phyloP scores from a whole-genome alignment of 2,113 vertebrate genomes.

The Ceratotherium simum region DNA sequence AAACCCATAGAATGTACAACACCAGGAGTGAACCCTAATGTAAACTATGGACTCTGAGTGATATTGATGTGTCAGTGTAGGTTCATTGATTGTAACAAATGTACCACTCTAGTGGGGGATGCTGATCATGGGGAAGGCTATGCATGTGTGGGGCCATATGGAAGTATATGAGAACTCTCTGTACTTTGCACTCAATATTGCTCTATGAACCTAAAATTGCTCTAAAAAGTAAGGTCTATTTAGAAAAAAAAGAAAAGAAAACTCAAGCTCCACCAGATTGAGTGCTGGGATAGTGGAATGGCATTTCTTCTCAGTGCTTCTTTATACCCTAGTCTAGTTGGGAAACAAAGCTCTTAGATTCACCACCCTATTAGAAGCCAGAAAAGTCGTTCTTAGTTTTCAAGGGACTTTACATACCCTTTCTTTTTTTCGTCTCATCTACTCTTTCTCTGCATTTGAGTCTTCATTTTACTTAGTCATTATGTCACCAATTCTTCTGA shows the following conservation, averaged over 20 bases:
- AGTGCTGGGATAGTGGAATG: neutral
- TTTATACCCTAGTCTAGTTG: neutral
- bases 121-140: neutral
- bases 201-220: neutral
- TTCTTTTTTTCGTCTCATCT: constrained; percentile 36
- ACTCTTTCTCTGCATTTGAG: neutral
- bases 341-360: neutral
- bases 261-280: neutral
- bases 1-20: neutral
- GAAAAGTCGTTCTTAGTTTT: neutral
- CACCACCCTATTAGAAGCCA: neutral
- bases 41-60: neutral
- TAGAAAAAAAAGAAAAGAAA: neutral
- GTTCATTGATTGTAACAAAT: neutral
- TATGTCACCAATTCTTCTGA: neutral
- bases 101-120: neutral
- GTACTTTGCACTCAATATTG: neutral
- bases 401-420: neutral
- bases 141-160: neutral
- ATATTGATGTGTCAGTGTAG: neutral
- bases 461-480: constrained; percentile 14
- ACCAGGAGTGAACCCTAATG: neutral
- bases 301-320: neutral
- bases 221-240: neutral
- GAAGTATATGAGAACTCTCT: neutral